Conservation (phyloP, 2,113 vertebrate genomes). For the Pandion haliaetus region DNA sequence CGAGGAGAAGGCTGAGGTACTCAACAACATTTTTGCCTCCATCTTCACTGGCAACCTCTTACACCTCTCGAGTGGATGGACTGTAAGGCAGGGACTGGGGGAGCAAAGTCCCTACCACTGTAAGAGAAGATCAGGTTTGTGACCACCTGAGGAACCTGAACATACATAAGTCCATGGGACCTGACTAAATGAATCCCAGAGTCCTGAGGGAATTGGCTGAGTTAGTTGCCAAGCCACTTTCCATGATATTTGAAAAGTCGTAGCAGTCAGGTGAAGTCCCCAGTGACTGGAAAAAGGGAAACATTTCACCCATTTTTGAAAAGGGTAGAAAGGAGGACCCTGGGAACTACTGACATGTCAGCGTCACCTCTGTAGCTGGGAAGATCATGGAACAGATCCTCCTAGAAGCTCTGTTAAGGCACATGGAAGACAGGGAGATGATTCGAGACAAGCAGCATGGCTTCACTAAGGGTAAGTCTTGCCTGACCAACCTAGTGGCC, state of each 20-base stretch:
- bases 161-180: background rate
- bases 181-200: background rate
- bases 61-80: too few relatives aligned
- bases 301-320: background rate
- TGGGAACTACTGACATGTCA: background rate
- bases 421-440: too few relatives aligned
- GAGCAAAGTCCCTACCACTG: background rate
- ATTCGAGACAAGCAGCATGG: too few relatives aligned
- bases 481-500: too few relatives aligned
- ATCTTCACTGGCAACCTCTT: background rate
- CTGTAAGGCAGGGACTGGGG: too few relatives aligned
- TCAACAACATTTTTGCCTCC: background rate
- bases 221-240: background rate
- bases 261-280: background rate
- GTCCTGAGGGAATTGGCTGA: background rate
- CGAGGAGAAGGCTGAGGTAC: background rate
- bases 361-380: background rate
- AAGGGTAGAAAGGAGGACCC: background rate
- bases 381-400: background rate
- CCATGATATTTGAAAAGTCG: background rate
- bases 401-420: too few relatives aligned
- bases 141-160: background rate
- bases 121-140: background rate
- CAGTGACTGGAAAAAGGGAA: background rate
- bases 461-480: too few relatives aligned